phyloP scores from a whole-genome alignment of 2,888 invertebrate genomes.

The Chelonus formosanus region DNA sequence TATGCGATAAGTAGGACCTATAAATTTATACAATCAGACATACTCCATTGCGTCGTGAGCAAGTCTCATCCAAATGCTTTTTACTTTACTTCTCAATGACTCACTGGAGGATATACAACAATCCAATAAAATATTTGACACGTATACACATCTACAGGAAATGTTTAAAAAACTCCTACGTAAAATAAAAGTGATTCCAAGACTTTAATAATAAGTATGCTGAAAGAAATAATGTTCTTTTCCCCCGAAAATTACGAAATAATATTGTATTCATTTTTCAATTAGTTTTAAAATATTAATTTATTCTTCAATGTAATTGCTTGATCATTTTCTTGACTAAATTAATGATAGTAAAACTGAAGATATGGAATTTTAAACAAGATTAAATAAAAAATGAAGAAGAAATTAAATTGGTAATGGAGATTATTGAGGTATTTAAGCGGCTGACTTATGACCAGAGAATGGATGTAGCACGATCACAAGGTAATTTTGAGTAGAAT shows the following conservation, averaged over 20 bases:
- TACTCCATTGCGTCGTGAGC: constrained; percentile 52
- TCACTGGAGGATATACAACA: too few relatives aligned
- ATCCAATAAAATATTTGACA: constrained; percentile 5
- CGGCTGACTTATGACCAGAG: constrained; percentile 43
- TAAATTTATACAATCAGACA: constrained; percentile 64
- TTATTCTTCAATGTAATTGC: too few relatives aligned
- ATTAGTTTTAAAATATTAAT: too few relatives aligned
- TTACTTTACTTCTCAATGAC: constrained; percentile 8
- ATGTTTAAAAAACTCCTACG: constrained; percentile 9
- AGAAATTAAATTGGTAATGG: constrained; percentile 17
- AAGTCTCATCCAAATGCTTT: constrained; percentile 1
- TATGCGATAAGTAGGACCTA: constrained; percentile 65
- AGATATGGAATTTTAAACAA: neutral
- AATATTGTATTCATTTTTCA: too few relatives aligned
- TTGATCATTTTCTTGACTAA: too few relatives aligned
- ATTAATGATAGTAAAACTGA: too few relatives aligned
- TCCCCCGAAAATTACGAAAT: too few relatives aligned
- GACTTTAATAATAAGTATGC: too few relatives aligned
- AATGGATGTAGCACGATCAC: constrained; percentile 45
- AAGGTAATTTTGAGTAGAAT: constrained; percentile 41
- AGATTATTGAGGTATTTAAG: constrained; percentile 39
- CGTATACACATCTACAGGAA: constrained; percentile 7
- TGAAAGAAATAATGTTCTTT: too few relatives aligned
- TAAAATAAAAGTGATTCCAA: neutral
- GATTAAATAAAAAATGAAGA: constrained; percentile 5